Conservation (phyloP, 2,113 vertebrate species). For the Phalacrocorax aristotelis region DNA sequence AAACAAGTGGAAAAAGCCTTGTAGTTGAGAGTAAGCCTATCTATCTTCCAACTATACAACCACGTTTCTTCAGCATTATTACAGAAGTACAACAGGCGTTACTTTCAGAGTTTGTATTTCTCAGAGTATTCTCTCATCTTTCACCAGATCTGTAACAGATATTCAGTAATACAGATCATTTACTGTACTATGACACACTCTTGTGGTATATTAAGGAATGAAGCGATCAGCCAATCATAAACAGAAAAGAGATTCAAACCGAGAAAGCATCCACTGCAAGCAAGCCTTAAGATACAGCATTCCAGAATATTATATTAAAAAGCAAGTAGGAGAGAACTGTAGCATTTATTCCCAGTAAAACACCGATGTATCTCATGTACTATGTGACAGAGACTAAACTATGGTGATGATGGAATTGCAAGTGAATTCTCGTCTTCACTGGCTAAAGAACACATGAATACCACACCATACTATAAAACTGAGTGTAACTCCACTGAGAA, state of each 20-base stretch:
- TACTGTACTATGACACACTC: constrained; percentile 64
- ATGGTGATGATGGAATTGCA: background rate
- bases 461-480: background rate
- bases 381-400: background rate
- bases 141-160: background rate
- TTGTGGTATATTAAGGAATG: constrained; percentile 63
- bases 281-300: background rate
- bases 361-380: background rate
- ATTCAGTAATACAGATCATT: constrained; percentile 20
- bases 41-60: background rate
- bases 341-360: background rate
- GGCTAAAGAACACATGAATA: background rate
- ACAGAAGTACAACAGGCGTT: background rate
- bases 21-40: background rate
- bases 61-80: background rate
- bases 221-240: background rate
- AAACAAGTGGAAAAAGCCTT: background rate
- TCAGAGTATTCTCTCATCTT: background rate
- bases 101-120: background rate
- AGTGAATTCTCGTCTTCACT: background rate
- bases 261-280: background rate
- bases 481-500: background rate
- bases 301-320: background rate
- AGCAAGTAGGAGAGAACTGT: background rate
- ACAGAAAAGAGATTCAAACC: background rate